Base-by-base conservation (phyloP, 2,888 invertebrate genomes). In the Smittia aterrima region DNA sequence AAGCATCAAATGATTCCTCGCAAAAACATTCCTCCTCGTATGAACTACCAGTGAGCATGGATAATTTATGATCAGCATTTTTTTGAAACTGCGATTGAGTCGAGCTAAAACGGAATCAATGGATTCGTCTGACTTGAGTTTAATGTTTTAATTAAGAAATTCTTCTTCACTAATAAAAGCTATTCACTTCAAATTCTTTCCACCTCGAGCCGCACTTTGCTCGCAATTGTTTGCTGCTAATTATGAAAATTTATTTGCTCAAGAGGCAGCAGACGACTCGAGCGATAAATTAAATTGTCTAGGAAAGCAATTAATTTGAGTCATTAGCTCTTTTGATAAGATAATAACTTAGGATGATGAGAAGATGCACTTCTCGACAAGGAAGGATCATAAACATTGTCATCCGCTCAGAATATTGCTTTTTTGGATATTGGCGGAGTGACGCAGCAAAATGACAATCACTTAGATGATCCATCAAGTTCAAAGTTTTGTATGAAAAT, bases 231-330 rank as follows among this genome's bases (percentile, higher is more conserved):
- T 47, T 47, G 47, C 13, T n/a, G 16, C 47, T 47, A 47, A 47
- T 47, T 47, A 47, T 47, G 13, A 47, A 47, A 47, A 47, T 47
- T 47, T 47, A 47, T 47, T 47, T 47, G 47, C n/a, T 32, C 47
- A 16, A 47, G 4, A 47, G 47, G 16, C 47, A n/a, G n/a, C n/a
- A 47, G 16, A 47, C 32, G 32, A 9, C n/a, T 16, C n/a, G 47
- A 47, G 47, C 47, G 2, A 13, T 47, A 47, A 47, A 47, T 47
- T 47, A 47, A 38, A 11, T 47, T 11, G 13, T 47, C 32, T 32
- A 9, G 9, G 4, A 32, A 11, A 47, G 47, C 47, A n/a, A 16
- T 47, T 47, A 47, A 47, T 47, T 47, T 47, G n/a, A 47, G 47
- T 47, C 47, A 16, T 47, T 47, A n/a, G 47, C n/a, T 13, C 47